A percentile compares a stretch with the other conserved stretches of the same genome.
These are phyloP conservation scores for Bujurquina vittata DNA, from an alignment of 2,113 vertebrate genomes.

Conservation along the genomic window DNA sequence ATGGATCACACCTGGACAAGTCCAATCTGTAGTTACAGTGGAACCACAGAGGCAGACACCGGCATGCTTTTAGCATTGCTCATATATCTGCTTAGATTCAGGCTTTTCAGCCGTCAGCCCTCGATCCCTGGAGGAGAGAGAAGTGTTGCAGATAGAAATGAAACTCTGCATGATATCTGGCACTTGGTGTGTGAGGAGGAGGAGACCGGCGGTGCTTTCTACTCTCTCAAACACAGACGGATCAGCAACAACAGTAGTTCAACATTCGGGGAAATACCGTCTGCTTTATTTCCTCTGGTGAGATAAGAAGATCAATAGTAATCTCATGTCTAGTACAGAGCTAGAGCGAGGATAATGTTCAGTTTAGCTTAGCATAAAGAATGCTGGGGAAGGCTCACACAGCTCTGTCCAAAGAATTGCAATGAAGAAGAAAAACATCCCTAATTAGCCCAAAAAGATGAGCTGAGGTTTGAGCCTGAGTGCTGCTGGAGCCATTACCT, in stretches of 20 bases:
- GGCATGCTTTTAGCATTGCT: background rate
- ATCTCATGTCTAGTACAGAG: background rate
- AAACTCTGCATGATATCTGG: background rate
- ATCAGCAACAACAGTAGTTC: background rate
- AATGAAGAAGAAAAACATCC: accelerated
- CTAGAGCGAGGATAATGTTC: background rate
- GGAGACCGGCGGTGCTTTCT: background rate
- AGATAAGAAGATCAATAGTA: slow-evolving; percentile 13
- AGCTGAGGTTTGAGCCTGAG: background rate
- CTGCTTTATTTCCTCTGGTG: background rate
- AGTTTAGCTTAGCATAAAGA: background rate
- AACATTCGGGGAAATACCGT: background rate
- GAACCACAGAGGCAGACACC: background rate
- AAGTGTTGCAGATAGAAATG: background rate
- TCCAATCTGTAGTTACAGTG: background rate
- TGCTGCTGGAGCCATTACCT: background rate
- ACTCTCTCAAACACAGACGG: background rate
- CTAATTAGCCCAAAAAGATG: accelerated
- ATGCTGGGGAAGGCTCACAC: background rate
- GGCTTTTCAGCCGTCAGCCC: background rate
- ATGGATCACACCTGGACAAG: slow-evolving; percentile 39
- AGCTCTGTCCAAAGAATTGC: background rate
- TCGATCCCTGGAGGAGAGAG: background rate
- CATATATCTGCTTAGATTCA: background rate
- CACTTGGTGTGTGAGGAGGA: background rate